These are phyloP conservation scores for Phalacrocorax brasilianus DNA, from an alignment of 2,113 vertebrate genomes.

Conservation along the genomic window DNA sequence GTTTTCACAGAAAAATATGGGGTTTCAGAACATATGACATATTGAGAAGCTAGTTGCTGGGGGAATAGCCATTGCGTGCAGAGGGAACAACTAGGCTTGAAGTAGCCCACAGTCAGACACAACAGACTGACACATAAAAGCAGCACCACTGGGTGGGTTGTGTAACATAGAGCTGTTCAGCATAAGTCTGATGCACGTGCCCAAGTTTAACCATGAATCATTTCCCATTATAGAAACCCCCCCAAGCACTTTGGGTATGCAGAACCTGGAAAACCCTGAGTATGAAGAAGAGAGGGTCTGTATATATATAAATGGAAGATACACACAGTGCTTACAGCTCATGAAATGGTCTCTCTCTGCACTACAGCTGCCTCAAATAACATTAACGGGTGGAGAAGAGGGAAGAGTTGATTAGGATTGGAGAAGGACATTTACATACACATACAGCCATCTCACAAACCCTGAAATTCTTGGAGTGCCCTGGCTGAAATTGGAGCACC, in stretches of 20 bases:
- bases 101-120: fast-evolving
- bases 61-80: background rate
- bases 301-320: background rate
- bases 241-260: background rate
- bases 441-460: background rate
- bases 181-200: background rate
- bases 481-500: background rate
- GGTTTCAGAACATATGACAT: background rate
- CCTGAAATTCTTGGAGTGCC: background rate
- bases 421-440: background rate
- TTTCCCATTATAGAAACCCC: background rate
- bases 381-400: background rate
- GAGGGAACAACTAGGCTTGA: background rate
- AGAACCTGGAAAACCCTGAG: background rate
- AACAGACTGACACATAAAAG: fast-evolving
- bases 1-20: background rate
- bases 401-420: background rate
- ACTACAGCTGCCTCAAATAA: background rate
- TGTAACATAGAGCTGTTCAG: background rate
- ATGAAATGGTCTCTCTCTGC: background rate
- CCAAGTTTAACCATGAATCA: background rate
- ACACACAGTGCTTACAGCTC: background rate
- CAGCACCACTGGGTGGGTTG: background rate
- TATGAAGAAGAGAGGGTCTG: background rate
- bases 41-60: background rate